Conservation (phyloP, 1,140 invertebrate species). For the Acromyrmex charruanus region DNA sequence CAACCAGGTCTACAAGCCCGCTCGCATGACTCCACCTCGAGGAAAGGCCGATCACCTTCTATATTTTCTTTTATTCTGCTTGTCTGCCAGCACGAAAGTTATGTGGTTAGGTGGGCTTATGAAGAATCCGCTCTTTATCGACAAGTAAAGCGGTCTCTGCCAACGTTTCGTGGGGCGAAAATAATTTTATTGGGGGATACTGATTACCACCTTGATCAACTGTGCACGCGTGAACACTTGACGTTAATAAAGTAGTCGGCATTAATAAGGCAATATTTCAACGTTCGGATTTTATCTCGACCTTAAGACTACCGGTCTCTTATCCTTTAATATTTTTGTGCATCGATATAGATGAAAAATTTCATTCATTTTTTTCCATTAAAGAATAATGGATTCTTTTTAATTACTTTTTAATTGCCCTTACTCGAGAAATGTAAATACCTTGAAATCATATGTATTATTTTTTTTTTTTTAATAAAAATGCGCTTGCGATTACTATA, state of each 20-base stretch:
- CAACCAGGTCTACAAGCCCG: slow-evolving; percentile 76
- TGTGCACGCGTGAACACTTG: slow-evolving; percentile 70
- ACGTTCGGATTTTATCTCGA: slow-evolving; percentile 69
- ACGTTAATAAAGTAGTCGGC: slow-evolving; percentile 86
- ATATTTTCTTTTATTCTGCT: slow-evolving; percentile 85
- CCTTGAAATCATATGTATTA: not conserved
- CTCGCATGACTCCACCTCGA: slow-evolving; percentile 83
- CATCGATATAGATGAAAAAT: slow-evolving; percentile 11
- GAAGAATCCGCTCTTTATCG: slow-evolving; percentile 84
- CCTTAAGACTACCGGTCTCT: slow-evolving; percentile 68
- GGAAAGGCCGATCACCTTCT: slow-evolving; percentile 86
- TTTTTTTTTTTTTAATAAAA: too few relatives aligned
- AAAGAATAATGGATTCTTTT: not conserved
- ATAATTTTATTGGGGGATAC: slow-evolving; percentile 72
- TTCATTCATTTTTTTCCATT: not conserved
- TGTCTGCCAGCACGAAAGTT: slow-evolving; percentile 81
- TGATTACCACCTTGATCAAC: slow-evolving; percentile 65
- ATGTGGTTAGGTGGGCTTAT: slow-evolving; percentile 83
- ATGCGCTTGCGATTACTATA: too few relatives aligned
- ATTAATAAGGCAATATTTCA: slow-evolving; percentile 80
- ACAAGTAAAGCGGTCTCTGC: slow-evolving; percentile 71
- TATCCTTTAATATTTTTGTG: slow-evolving; percentile 69
- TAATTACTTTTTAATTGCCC: not conserved
- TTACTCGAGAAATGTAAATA: not conserved
- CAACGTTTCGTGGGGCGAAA: slow-evolving; percentile 56